Conservation (phyloP, 2,797 vertebrate species). For the Leucoraja ocellata region DNA sequence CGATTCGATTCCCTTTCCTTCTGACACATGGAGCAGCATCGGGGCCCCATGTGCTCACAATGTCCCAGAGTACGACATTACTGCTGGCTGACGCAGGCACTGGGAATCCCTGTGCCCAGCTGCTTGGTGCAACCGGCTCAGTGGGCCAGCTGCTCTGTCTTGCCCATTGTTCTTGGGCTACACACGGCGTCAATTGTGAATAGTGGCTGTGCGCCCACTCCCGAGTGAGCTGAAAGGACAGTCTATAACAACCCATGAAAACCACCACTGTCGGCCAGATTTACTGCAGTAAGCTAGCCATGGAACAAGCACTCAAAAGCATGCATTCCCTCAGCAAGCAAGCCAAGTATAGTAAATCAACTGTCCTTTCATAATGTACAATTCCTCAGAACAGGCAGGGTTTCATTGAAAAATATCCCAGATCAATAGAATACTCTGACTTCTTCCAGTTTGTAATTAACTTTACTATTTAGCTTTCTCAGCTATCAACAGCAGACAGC, state of each 20-base stretch:
- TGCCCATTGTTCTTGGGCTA: background rate
- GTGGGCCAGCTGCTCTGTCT: background rate
- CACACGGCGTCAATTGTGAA: background rate
- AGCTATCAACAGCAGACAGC: background rate
- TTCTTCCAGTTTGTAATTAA: background rate
- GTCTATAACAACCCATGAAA: background rate
- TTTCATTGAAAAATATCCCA: background rate
- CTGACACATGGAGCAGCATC: background rate
- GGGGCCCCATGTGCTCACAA: background rate
- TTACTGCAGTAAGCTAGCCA: background rate
- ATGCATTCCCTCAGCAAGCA: too few species aligned
- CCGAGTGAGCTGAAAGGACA: background rate
- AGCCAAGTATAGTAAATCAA: background rate
- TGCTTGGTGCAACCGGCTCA: background rate
- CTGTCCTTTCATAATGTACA: background rate
- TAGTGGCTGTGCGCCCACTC: background rate
- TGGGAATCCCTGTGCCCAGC: background rate
- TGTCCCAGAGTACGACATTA: background rate
- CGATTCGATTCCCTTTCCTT: background rate
- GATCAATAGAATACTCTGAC: background rate
- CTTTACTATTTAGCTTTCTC: background rate
- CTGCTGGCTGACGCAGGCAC: background rate
- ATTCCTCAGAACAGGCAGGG: background rate
- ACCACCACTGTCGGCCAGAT: background rate
- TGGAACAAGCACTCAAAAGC: background rate